Evolutionary conservation across 2,797 vertebrate species (phyloP).

Genomic region (Sebastes kiyomatsui): DNA sequence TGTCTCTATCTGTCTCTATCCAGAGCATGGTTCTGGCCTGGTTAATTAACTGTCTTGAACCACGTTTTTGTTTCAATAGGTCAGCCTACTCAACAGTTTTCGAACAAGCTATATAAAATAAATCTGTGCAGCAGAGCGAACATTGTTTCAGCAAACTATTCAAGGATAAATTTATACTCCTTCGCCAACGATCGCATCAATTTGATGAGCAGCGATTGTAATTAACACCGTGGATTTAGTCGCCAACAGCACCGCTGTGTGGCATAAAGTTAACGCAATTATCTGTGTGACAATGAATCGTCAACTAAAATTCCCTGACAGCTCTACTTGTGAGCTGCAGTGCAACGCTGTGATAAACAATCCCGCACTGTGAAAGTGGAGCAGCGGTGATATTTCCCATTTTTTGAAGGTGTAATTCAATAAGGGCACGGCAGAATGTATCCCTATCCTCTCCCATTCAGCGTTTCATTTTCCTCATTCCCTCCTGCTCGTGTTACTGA

Average conservation of each 20-base stretch:
- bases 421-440: conserved; percentile 2
- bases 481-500: conserved; percentile 1
- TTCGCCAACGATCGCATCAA: background rate
- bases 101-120: background rate
- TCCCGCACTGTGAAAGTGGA: background rate
- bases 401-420: conserved; percentile 35
- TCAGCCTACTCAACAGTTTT: background rate
- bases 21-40: too few species aligned
- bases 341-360: conserved; percentile 21
- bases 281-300: background rate
- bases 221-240: background rate
- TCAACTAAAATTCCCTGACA: background rate
- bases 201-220: background rate
- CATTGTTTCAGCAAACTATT: background rate
- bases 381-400: conserved; percentile 15
- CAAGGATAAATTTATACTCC: background rate
- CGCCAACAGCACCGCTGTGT: background rate
- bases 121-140: background rate
- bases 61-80: background rate
- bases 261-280: background rate
- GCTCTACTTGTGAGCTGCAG: background rate
- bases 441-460: conserved; percentile 8
- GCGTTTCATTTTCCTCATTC: conserved; percentile 21
- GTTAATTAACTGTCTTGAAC: background rate
- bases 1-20: too few species aligned